Base-by-base conservation (phyloP, 2,888 invertebrate genomes). In the Machimus atricapillus region DNA sequence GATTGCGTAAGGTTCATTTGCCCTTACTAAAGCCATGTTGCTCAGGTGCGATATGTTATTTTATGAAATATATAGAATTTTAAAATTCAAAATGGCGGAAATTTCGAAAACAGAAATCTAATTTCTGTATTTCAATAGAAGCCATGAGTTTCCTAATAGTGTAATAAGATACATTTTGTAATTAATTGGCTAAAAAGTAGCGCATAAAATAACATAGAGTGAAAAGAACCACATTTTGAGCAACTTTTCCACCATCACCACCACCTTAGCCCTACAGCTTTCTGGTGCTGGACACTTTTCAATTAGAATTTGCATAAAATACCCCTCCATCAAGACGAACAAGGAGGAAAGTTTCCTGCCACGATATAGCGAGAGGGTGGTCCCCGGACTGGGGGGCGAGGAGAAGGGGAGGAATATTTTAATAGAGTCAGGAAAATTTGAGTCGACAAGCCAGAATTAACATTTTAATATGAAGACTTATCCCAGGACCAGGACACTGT, bases 391-490 rank as follows among this genome's bases (percentile, higher is more conserved):
- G 19, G 43, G 82, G 66, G 37, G 14, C 27, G 58, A n/a, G n/a
- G n/a, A n/a, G n/a, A n/a, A n/a, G n/a, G 82, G 82, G 66, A 40
- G 16, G 66, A 52, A 73, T 73, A 77, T 52, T 77, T 86, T 86
- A 86, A 86, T 86, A 79, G 86, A 86, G 79, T 79, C 58, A 58
- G 86, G 40, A 37, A 79, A 86, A 79, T 86, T 86, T 79, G 58
- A 79, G 86, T 86, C 79, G 78, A 86, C 86, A 86, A 86, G 79
- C n/a, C 79, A 79, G 27, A 86, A 86, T 86, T 86, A 86, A 86
- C 86, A 86, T 86, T 79, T 86, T 86, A 86, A 86, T 86, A 58
- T 78, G 77, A 79, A 66, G 66, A 66, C 78, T 78, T 79, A 43
- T 66, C 78, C 43, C 31, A 37, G 77, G 52, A 66, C 66, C 27